phyloP scores from a whole-genome alignment of 2,888 invertebrate genomes.

The Dione juno region DNA sequence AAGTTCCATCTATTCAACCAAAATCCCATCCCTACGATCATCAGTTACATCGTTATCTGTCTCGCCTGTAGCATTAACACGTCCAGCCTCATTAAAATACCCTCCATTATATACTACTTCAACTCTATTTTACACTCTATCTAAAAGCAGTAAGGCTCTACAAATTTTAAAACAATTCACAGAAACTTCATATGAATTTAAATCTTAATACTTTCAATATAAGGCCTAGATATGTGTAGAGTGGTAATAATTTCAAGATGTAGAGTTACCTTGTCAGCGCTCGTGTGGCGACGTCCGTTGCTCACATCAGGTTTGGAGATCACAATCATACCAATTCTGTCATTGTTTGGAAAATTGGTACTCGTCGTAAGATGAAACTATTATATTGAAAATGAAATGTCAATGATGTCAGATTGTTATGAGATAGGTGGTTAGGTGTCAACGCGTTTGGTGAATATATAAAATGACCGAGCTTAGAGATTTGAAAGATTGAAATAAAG shows the following conservation, averaged over 20 bases:
- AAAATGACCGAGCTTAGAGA: too few relatives aligned
- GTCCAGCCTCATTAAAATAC: constrained; percentile 72
- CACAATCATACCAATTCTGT: constrained; percentile 42
- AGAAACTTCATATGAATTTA: background rate
- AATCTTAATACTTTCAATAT: background rate
- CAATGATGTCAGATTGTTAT: constrained; percentile 11
- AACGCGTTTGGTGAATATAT: background rate
- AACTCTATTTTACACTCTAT: constrained; percentile 29
- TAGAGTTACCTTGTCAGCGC: constrained; percentile 43
- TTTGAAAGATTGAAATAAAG: too few relatives aligned
- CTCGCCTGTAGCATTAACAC: constrained; percentile 73
- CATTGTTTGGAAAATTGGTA: constrained; percentile 37
- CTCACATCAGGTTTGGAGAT: constrained; percentile 38
- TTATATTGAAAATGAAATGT: constrained; percentile 31
- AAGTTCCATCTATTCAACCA: background rate
- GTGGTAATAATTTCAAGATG: constrained; percentile 2
- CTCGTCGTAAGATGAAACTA: constrained; percentile 33
- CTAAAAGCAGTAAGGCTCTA: constrained; percentile 10
- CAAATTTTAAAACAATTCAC: background rate
- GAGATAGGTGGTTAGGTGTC: background rate
- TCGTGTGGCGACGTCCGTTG: constrained; percentile 45
- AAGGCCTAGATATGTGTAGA: constrained; percentile 15
- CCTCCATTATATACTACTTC: constrained; percentile 44
- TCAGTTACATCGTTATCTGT: constrained; percentile 67
- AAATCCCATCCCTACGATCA: constrained; percentile 53